A percentile compares a stretch with the other conserved stretches of the same genome.
phyloP scores from a whole-genome alignment of 92 coral and sea anemone species.

The Phymanthus crucifer region DNA sequence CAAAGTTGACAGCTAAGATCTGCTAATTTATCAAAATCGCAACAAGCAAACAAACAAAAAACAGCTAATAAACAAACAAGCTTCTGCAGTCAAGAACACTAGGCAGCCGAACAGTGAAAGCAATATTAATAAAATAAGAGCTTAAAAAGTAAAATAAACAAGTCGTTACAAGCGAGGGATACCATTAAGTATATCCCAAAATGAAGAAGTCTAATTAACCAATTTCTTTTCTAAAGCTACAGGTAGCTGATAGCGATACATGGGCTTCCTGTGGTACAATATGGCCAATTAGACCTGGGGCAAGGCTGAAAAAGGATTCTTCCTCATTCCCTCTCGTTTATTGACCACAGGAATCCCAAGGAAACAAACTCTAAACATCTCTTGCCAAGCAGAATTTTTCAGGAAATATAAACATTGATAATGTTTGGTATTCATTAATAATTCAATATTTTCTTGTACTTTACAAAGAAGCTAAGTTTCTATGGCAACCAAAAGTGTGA shows the following conservation, averaged over 20 bases:
- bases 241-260: neutral
- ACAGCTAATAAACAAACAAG: neutral
- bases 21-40: neutral
- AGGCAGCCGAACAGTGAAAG: neutral
- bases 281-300: neutral
- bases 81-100: neutral
- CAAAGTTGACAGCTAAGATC: neutral
- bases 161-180: neutral
- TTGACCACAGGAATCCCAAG: conserved; percentile 8
- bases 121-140: neutral
- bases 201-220: neutral
- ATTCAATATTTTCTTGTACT: neutral
- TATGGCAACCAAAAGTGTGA: neutral
- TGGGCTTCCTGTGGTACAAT: neutral
- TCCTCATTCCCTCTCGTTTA: neutral
- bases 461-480: neutral
- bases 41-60: neutral
- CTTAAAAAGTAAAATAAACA: neutral
- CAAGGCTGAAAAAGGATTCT: neutral
- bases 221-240: neutral
- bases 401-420: conserved; percentile 9
- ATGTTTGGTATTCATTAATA: conserved; percentile 4
- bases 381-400: neutral
- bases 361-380: neutral
- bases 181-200: neutral